phyloP scores from a whole-genome alignment of 2,113 vertebrate genomes.

The Anoura caudifer region DNA sequence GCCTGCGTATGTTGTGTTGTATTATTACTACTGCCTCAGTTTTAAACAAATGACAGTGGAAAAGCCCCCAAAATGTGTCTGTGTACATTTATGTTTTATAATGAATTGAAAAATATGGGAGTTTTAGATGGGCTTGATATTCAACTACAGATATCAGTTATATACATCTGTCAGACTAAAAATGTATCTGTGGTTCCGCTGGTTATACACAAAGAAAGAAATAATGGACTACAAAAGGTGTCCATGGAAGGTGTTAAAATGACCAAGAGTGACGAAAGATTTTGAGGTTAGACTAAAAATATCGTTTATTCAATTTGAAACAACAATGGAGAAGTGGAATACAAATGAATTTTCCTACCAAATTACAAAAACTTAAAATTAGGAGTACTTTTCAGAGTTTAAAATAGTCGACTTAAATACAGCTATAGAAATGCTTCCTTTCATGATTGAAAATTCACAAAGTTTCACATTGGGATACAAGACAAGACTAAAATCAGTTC shows the following conservation, averaged over 20 bases:
- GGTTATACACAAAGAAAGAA: conserved; percentile 27
- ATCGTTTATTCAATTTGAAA: conserved; percentile 14
- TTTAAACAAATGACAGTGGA: conserved; percentile 24
- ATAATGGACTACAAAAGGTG: not conserved
- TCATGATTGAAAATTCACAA: not conserved
- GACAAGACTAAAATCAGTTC: not conserved
- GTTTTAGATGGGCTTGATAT: conserved; percentile 12
- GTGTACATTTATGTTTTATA: conserved; percentile 28
- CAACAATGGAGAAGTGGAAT: not conserved
- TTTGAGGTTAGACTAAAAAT: conserved; percentile 35
- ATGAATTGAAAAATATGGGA: not conserved
- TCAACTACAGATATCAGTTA: not conserved
- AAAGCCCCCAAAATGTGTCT: not conserved
- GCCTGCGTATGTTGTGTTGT: not conserved
- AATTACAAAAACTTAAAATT: conserved; percentile 47
- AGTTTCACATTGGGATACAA: conserved; percentile 3
- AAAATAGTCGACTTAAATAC: not conserved
- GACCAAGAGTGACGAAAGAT: not conserved
- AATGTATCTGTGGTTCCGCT: conserved; percentile 23
- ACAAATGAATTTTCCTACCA: conserved; percentile 5
- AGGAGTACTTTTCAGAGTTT: not conserved
- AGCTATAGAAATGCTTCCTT: not conserved
- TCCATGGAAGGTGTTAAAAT: conserved; percentile 19
- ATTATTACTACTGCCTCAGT: not conserved
- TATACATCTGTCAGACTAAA: not conserved